Evolutionary conservation across 2,113 vertebrate species (phyloP).

Genomic region (Lonchura striata): DNA sequence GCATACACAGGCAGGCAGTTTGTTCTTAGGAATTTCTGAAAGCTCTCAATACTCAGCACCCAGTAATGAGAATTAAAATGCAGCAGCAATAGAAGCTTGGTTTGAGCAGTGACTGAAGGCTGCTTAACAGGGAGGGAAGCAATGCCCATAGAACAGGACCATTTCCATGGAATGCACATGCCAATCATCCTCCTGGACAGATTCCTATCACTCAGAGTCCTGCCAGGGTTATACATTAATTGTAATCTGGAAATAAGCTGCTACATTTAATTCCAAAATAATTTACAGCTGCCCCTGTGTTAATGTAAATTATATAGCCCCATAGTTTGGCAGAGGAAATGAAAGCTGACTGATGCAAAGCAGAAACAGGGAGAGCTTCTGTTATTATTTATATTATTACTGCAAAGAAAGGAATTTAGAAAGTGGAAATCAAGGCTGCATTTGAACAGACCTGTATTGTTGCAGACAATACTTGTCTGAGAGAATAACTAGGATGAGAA

Average conservation of each 20-base stretch:
- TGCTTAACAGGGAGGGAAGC: not conserved
- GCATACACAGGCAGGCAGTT: fast-evolving
- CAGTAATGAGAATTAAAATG: not conserved
- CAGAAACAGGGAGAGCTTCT: not conserved
- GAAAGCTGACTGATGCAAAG: not conserved
- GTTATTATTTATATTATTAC: not conserved
- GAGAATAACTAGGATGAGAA: not conserved
- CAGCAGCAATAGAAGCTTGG: not conserved
- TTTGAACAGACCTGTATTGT: not conserved
- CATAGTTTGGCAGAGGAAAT: not conserved
- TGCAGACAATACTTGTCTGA: not conserved
- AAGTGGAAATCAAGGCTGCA: not conserved
- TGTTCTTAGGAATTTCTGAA: not conserved
- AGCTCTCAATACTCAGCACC: not conserved
- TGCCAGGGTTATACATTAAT: not conserved
- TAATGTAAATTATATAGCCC: not conserved
- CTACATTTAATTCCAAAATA: not conserved
- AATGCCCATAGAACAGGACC: not conserved
- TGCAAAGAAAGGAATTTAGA: not conserved
- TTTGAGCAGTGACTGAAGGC: not conserved
- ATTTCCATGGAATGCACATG: not conserved
- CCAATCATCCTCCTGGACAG: not conserved
- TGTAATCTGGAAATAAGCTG: not conserved
- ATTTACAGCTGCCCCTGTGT: not conserved
- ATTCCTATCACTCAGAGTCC: not conserved